Conservation (phyloP, 92 coral and sea anemone species). For the Galaxea fascicularis region DNA sequence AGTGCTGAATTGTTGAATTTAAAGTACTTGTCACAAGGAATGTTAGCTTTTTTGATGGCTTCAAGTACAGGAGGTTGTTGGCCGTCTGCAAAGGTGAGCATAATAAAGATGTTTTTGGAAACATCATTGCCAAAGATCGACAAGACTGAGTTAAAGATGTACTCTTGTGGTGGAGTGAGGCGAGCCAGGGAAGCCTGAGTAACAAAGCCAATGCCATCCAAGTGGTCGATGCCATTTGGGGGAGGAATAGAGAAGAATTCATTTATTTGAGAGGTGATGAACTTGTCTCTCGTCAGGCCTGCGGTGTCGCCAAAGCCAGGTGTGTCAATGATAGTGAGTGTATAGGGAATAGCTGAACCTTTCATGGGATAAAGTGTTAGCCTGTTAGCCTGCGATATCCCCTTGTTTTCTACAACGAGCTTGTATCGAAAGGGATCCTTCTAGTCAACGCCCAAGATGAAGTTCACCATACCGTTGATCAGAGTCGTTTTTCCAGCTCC, state of each 20-base stretch:
- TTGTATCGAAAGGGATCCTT: conserved; percentile 39
- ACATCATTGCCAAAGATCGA: conserved; percentile 64
- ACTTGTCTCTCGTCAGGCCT: conserved; percentile 53
- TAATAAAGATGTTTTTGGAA: conserved; percentile 46
- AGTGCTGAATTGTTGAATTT: conserved; percentile 69
- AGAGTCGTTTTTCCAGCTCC: conserved; percentile 62
- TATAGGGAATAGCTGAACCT: conserved; percentile 31
- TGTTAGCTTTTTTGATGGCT: conserved; percentile 31
- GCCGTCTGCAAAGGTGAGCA: conserved; percentile 67
- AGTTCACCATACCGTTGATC: conserved; percentile 58
- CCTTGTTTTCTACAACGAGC: conserved; percentile 4
- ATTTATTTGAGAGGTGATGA: conserved; percentile 45
- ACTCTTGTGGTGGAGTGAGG: conserved; percentile 53
- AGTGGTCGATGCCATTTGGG: conserved; percentile 47
- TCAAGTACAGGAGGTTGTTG: conserved; percentile 49
- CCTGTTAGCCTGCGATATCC: conserved; percentile 42
- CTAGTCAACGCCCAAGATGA: conserved; percentile 39
- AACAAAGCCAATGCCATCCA: conserved; percentile 61
- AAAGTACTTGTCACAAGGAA: conserved; percentile 16
- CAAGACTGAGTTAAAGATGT: conserved; percentile 61
- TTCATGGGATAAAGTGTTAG: conserved; percentile 35
- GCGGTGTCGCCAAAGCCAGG: conserved; percentile 64
- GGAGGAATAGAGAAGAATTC: conserved; percentile 50
- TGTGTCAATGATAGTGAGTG: conserved; percentile 55
- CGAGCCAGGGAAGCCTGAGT: conserved; percentile 41